A percentile compares a stretch with the other conserved stretches of the same genome.
These are phyloP conservation scores for Cybosia mesomella DNA, from an alignment of 2,888 invertebrate genomes.

Conservation along the genomic window DNA sequence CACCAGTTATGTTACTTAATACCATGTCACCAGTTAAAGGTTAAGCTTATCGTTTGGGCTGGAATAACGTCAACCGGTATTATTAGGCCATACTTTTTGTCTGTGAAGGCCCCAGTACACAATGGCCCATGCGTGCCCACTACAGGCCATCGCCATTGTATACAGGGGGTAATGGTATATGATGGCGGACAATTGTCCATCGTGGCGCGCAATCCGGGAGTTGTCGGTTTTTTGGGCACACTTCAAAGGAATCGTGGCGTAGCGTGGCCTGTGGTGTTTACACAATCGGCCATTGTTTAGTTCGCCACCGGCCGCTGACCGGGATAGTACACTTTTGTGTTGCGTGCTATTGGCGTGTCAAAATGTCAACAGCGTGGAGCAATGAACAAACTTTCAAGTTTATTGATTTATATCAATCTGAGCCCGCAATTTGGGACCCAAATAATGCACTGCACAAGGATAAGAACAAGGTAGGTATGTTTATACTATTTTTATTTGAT, in stretches of 20 bases:
- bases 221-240: slow-evolving; percentile 45
- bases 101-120: slow-evolving; percentile 26
- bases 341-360: slow-evolving; percentile 14
- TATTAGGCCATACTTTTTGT: no score
- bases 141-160: slow-evolving; percentile 37
- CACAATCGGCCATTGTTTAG: slow-evolving; percentile 31
- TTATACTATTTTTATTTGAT: no score
- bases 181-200: slow-evolving; percentile 28
- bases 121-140: slow-evolving; percentile 28
- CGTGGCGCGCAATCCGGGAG: slow-evolving; percentile 23
- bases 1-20: no score
- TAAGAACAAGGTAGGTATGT: slow-evolving; percentile 30
- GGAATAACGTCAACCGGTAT: no score
- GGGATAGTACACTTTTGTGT: slow-evolving; percentile 29
- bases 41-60: no score
- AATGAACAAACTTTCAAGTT: slow-evolving; percentile 33
- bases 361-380: slow-evolving; percentile 30
- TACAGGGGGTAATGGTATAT: slow-evolving; percentile 33
- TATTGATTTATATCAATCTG: slow-evolving; percentile 35
- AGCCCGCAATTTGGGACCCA: slow-evolving; percentile 30
- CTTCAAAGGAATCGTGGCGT: slow-evolving; percentile 45
- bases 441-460: slow-evolving; percentile 35
- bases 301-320: slow-evolving; percentile 36
- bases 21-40: no score
- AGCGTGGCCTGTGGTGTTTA: slow-evolving; percentile 33